A percentile compares a stretch with the other conserved stretches of the same genome.
Evolutionary conservation across 2,113 vertebrate genomes (phyloP).

Genomic region (Solenodon paradoxus): DNA sequence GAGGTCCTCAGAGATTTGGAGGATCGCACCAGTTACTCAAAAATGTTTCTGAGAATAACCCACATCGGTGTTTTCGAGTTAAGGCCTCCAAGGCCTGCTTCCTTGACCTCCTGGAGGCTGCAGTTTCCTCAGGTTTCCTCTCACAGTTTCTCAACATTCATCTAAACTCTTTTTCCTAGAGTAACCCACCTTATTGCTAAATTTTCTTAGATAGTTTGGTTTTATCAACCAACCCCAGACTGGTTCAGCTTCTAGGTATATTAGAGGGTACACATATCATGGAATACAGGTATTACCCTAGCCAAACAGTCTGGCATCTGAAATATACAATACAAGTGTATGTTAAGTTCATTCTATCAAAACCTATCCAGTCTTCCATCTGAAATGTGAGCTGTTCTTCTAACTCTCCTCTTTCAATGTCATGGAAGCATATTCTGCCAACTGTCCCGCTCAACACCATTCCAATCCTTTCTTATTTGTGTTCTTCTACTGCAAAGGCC

Average conservation of each 20-base stretch:
- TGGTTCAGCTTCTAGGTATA: too few relatives aligned
- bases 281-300: too few relatives aligned
- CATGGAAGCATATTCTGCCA: neutral
- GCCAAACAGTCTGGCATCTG: neutral
- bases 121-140: too few relatives aligned
- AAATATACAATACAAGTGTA: neutral
- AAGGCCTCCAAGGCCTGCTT: neutral
- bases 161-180: neutral
- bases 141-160: neutral
- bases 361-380: neutral
- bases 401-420: neutral
- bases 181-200: neutral
- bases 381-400: neutral
- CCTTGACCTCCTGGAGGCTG: too few relatives aligned
- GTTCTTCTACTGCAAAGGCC: neutral
- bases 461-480: neutral
- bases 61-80: neutral
- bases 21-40: neutral
- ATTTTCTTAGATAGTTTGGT: constrained; percentile 6
- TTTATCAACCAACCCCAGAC: neutral
- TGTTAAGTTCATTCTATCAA: neutral
- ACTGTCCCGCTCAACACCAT: neutral
- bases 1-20: neutral
- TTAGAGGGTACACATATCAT: too few relatives aligned
- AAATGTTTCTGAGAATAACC: neutral